These are phyloP conservation scores for Hycleus phaleratus DNA, from an alignment of 1,140 invertebrate species.

Conservation along the genomic window DNA sequence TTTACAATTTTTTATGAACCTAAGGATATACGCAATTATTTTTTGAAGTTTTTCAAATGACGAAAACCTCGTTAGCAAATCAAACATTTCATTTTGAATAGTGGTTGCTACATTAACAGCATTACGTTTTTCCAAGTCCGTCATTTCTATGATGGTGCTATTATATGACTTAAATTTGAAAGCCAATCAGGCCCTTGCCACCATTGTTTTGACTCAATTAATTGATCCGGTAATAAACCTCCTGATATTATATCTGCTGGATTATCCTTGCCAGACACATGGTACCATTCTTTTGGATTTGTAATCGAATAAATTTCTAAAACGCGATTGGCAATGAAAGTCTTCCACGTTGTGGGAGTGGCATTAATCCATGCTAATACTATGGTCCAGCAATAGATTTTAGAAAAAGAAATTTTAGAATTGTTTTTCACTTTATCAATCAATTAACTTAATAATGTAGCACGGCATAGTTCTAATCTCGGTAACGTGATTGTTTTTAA, in stretches of 20 bases:
- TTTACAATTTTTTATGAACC: conserved; percentile 11
- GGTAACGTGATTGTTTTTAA: conserved; percentile 11
- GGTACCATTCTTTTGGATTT: conserved; percentile 19
- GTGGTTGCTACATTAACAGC: neutral
- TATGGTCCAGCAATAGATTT: conserved; percentile 17
- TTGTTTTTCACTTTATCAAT: neutral
- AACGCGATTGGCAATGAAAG: conserved; percentile 29
- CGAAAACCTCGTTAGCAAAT: neutral
- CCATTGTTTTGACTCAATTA: conserved; percentile 12
- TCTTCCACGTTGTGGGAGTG: conserved; percentile 13
- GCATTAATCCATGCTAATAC: conserved; percentile 15
- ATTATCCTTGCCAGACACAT: conserved; percentile 27
- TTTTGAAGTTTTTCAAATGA: conserved; percentile 3
- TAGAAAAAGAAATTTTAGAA: neutral
- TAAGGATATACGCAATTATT: conserved; percentile 7
- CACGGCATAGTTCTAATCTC: conserved; percentile 15
- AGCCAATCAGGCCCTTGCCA: conserved; percentile 16
- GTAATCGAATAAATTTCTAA: conserved; percentile 22
- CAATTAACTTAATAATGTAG: conserved; percentile 7
- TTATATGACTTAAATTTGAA: neutral
- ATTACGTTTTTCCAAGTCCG: conserved; percentile 10
- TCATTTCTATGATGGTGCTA: conserved; percentile 2
- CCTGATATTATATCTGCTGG: conserved; percentile 32
- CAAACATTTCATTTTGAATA: conserved; percentile 1
- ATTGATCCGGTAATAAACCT: conserved; percentile 14